Evolutionary conservation across 1,140 invertebrate genomes (phyloP).

Genomic region (Wiebesia pumilae): DNA sequence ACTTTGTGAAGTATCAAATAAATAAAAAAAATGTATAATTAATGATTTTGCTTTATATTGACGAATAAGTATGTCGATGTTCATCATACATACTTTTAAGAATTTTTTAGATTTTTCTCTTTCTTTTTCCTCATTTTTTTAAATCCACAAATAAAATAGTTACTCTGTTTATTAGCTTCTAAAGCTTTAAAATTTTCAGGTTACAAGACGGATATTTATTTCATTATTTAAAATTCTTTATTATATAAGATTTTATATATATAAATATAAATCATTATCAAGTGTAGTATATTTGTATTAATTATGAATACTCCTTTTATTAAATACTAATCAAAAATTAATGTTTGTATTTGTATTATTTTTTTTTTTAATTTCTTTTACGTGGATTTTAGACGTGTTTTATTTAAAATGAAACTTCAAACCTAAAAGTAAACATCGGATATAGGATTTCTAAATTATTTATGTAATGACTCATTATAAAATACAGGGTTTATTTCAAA

Average conservation of each 20-base stretch:
- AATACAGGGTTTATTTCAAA: constrained; percentile 8
- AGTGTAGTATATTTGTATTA: constrained; percentile 16
- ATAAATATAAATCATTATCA: constrained; percentile 25
- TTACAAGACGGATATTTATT: constrained; percentile 36
- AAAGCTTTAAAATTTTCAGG: constrained; percentile 27
- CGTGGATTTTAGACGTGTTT: neutral
- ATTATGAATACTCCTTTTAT: neutral
- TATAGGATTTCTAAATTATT: neutral
- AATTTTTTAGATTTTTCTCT: neutral
- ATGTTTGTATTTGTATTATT: neutral
- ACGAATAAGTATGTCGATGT: constrained; percentile 5
- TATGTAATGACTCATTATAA: neutral
- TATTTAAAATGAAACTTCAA: neutral
- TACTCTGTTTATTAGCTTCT: neutral
- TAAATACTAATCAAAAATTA: neutral
- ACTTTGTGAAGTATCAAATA: constrained; percentile 24
- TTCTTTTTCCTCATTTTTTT: neutral
- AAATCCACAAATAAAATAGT: neutral
- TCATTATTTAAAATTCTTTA: constrained; percentile 7
- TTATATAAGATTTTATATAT: constrained; percentile 21
- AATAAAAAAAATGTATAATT: constrained; percentile 36
- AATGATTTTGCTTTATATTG: constrained; percentile 23
- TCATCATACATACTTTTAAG: constrained; percentile 6
- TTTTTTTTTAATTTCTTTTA: neutral
- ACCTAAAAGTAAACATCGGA: neutral